Conservation (phyloP, 2,888 invertebrate genomes). For the Philonicus albiceps region DNA sequence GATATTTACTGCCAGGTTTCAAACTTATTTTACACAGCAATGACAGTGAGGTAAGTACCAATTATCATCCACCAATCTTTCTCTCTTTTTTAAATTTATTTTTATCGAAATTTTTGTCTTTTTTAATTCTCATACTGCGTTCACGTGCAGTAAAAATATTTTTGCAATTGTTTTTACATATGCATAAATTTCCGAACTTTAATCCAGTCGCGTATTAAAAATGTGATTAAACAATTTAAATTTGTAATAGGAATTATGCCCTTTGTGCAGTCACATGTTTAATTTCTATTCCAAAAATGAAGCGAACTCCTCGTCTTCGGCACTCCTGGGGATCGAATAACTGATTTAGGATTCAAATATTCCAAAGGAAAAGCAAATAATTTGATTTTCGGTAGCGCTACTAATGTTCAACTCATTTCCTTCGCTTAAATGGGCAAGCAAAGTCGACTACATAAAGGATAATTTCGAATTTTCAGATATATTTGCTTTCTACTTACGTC, state of each 20-base stretch:
- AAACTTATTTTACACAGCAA: constrained; percentile 90
- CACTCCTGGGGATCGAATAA: neutral
- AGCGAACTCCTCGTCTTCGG: neutral
- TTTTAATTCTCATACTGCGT: neutral
- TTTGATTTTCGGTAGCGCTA: neutral
- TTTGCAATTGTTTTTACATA: neutral
- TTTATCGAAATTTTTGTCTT: neutral
- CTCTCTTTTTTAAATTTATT: neutral
- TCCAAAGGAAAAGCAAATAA: neutral
- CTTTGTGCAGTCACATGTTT: neutral
- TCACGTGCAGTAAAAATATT: neutral
- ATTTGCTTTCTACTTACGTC: neutral
- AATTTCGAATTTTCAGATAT: neutral
- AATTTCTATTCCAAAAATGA: neutral
- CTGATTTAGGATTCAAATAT: neutral
- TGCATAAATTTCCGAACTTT: neutral
- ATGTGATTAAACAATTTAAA: neutral
- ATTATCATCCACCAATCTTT: neutral
- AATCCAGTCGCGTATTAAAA: neutral
- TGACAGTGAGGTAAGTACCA: constrained; percentile 87
- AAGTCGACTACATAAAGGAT: neutral
- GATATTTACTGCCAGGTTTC: constrained; percentile 90
- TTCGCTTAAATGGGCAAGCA: neutral
- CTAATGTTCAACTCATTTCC: neutral
- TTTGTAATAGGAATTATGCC: neutral